Evolutionary conservation across 2,888 invertebrate species (phyloP).

Genomic region (Linyphia triangularis): DNA sequence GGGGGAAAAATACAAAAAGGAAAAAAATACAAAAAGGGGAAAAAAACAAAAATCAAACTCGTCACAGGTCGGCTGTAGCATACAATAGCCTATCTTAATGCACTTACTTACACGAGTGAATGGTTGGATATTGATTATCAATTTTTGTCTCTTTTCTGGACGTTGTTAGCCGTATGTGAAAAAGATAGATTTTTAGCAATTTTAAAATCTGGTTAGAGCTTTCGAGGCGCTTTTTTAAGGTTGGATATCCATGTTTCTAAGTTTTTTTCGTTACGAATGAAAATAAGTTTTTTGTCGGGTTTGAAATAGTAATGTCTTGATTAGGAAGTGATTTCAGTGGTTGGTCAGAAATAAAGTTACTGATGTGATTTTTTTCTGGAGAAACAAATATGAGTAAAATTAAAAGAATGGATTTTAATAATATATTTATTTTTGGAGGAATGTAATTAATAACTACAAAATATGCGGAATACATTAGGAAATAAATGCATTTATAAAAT

Average conservation of each 20-base stretch:
- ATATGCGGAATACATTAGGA: no score
- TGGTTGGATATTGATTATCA: constrained; percentile 67
- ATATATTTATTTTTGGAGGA: no score
- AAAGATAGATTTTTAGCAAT: constrained; percentile 64
- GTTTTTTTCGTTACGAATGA: not conserved
- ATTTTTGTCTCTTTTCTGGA: constrained; percentile 47
- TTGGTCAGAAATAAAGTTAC: not conserved
- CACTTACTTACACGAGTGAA: constrained; percentile 69
- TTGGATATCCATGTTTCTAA: constrained; percentile 11
- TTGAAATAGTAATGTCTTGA: constrained; percentile 1
- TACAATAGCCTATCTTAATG: constrained; percentile 67
- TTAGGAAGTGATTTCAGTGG: not conserved
- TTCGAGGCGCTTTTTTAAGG: constrained; percentile 20
- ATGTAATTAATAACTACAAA: no score
- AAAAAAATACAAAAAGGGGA: not conserved
- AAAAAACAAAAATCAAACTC: constrained; percentile 13
- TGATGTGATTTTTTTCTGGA: not conserved
- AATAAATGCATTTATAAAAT: no score
- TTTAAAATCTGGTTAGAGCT: constrained; percentile 61
- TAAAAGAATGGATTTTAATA: no score
- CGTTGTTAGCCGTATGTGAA: constrained; percentile 63
- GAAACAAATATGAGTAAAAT: no score
- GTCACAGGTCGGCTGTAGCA: constrained; percentile 36
- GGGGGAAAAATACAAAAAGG: constrained; percentile 13
- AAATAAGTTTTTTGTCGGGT: constrained; percentile 1